These are phyloP conservation scores for Luffia ferchaultella DNA, from an alignment of 2,888 invertebrate genomes.

Conservation along the genomic window DNA sequence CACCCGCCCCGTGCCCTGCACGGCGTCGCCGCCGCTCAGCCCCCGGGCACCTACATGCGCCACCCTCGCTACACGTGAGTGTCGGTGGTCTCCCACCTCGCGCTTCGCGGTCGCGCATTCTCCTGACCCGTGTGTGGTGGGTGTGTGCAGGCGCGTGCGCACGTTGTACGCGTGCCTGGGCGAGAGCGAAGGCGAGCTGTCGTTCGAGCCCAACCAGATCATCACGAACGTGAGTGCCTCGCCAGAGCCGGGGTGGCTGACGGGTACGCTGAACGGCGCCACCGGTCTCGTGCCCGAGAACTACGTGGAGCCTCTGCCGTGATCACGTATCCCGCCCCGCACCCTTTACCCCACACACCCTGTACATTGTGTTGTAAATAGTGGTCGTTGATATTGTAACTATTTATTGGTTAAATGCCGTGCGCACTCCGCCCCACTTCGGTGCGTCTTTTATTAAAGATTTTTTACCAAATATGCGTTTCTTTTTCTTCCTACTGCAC, in stretches of 20 bases:
- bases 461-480: conserved; percentile 42
- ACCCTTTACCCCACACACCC: conserved; percentile 6
- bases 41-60: background rate
- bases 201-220: conserved; percentile 98
- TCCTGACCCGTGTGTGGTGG: conserved; percentile 2
- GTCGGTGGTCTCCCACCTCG: background rate
- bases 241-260: conserved; percentile 97
- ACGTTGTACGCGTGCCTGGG: conserved; percentile 96
- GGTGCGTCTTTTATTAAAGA: conserved; percentile 25
- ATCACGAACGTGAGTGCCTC: conserved; percentile 94
- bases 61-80: conserved; percentile 9
- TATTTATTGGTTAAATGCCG: conserved; percentile 44
- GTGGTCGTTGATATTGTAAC: conserved; percentile 59
- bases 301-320: conserved; percentile 90
- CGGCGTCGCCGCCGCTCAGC: conserved; percentile 16
- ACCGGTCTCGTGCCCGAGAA: conserved; percentile 95
- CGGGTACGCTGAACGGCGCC: conserved; percentile 92
- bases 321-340: conserved; percentile 28
- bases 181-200: conserved; percentile 95
- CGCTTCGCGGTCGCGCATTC: background rate
- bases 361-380: conserved; percentile 62
- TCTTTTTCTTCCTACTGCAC: no score
- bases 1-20: conserved; percentile 12
- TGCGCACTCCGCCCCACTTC: conserved; percentile 17
- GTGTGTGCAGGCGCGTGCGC: conserved; percentile 77